Percentiles rank a stretch among this genome's conserved stretches.
phyloP scores from a whole-genome alignment of 2,888 invertebrate species.

The Drosophila meridiana region DNA sequence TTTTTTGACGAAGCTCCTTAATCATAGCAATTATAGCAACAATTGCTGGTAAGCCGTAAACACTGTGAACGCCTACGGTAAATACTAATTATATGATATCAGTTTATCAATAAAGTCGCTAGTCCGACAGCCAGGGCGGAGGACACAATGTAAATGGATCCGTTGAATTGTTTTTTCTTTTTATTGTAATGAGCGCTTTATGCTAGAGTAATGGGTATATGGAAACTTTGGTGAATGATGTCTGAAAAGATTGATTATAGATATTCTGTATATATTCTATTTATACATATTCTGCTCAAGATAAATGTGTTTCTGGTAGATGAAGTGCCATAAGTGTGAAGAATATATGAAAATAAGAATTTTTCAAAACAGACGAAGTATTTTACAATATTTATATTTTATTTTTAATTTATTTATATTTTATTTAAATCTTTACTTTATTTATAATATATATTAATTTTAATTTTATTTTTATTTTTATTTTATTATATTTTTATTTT shows the following conservation, averaged over 20 bases:
- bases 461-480: too few relatives aligned
- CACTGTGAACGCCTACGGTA: conserved; percentile 55
- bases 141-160: conserved; percentile 10
- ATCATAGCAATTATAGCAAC: conserved; percentile 17
- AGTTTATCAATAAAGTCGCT: conserved; percentile 30
- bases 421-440: too few relatives aligned
- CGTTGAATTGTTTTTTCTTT: conserved; percentile 12
- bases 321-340: background rate
- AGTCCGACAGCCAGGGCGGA: background rate
- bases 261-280: background rate
- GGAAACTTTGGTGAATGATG: background rate
- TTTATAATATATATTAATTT: too few relatives aligned
- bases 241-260: background rate
- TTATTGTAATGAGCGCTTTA: conserved; percentile 1
- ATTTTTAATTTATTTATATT: too few relatives aligned
- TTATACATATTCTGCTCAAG: background rate
- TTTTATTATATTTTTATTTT: too few relatives aligned
- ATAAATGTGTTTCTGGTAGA: background rate
- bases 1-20: conserved; percentile 5
- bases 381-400: too few relatives aligned
- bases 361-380: background rate
- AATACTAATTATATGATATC: conserved; percentile 66
- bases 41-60: conserved; percentile 39
- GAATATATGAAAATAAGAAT: too few relatives aligned
- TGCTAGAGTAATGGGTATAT: background rate